Percentiles rank a stretch among this genome's conserved stretches.
phyloP scores from a whole-genome alignment of 2,113 vertebrate species.

The Hydrochoerus hydrochaeris region DNA sequence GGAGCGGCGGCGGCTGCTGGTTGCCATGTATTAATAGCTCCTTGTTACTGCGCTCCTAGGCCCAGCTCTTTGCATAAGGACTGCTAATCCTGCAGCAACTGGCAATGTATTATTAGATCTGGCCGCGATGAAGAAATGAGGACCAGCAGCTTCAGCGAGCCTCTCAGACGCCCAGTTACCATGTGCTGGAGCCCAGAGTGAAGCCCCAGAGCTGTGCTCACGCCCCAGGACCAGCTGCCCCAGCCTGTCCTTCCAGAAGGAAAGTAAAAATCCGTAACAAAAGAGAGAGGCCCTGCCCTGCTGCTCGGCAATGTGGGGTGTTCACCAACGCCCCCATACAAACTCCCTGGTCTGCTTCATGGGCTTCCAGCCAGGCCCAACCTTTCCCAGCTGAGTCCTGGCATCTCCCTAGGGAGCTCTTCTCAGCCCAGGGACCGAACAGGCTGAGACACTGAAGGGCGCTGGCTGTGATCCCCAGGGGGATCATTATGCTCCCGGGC shows the following conservation, averaged over 20 bases:
- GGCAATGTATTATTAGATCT: conserved; percentile 54
- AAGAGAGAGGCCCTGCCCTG: background rate
- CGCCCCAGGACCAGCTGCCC: background rate
- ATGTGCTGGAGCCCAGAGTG: background rate
- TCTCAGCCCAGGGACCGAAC: background rate
- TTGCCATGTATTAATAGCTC: conserved; percentile 54
- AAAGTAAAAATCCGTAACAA: background rate
- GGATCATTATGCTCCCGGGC: background rate
- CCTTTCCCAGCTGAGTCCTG: background rate
- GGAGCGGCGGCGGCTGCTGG: background rate
- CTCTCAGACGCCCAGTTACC: background rate
- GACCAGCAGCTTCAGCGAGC: background rate
- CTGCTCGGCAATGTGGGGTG: background rate
- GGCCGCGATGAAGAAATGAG: background rate
- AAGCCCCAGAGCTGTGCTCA: background rate
- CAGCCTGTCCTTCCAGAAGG: background rate
- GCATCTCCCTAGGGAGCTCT: background rate
- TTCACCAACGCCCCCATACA: accelerated
- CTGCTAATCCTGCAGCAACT: conserved; percentile 53
- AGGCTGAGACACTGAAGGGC: background rate
- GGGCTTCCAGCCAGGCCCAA: background rate
- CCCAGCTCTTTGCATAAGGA: background rate
- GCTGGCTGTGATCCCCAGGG: background rate
- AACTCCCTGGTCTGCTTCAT: accelerated
- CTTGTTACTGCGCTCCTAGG: background rate